phyloP scores from a whole-genome alignment of 2,797 vertebrate species.

The Syngnathus acus region DNA sequence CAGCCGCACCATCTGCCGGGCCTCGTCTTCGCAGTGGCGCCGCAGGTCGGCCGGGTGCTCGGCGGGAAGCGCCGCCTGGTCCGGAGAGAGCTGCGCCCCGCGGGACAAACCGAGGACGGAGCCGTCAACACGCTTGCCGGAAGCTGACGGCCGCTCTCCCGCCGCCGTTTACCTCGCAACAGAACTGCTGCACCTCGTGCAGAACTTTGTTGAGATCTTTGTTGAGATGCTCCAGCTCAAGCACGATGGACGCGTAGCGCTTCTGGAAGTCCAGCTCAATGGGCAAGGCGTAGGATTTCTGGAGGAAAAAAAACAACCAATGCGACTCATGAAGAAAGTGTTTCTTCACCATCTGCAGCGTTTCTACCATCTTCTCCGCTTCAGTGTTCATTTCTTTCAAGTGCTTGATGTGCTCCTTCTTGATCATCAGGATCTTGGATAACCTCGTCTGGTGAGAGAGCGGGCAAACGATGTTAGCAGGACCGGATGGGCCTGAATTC shows the following conservation, averaged over 20 bases:
- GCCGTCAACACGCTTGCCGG: too few relatives aligned
- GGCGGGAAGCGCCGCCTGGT: constrained; percentile 90
- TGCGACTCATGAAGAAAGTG: background rate
- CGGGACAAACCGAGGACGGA: background rate
- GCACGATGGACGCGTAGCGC: constrained; percentile 89
- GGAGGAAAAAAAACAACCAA: constrained; percentile 19
- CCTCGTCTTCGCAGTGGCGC: constrained; percentile 87
- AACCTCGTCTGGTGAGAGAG: constrained; percentile 78
- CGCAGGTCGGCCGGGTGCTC: constrained; percentile 90
- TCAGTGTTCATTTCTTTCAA: constrained; percentile 98
- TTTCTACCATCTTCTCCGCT: constrained; percentile 89
- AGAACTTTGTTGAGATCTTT: constrained; percentile 97
- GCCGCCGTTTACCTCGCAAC: constrained; percentile 77
- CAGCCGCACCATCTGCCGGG: constrained; percentile 84
- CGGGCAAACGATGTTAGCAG: constrained; percentile 7
- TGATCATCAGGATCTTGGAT: constrained; percentile 99
- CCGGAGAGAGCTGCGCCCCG: constrained; percentile 82
- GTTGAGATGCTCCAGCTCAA: constrained; percentile 94
- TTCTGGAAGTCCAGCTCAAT: constrained; percentile 91
- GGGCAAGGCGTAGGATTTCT: constrained; percentile 95
- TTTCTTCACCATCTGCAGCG: too few relatives aligned
- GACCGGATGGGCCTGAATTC: background rate
- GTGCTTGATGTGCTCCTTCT: constrained; percentile 97
- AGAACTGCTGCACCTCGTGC: constrained; percentile 94
- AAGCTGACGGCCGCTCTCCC: background rate